Evolutionary conservation across 1,140 invertebrate genomes (phyloP), one percentile per base, ranked within the genome.

Genomic region (fruit fly (Drosophila melanogaster)): DNA sequence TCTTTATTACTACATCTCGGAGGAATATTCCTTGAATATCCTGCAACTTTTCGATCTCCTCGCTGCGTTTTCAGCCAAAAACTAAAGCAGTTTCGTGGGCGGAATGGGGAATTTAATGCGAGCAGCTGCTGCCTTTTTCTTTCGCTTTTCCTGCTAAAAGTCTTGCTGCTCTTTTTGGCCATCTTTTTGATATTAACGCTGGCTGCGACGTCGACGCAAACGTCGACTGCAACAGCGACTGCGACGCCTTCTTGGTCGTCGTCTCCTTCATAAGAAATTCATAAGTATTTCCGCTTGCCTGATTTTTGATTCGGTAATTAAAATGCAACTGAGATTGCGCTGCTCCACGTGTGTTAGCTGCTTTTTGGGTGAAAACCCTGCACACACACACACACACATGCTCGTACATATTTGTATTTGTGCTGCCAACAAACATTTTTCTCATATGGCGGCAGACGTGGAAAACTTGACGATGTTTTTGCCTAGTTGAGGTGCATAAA

Each of bases 251-350:
- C 79, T 83, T 80, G 55, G 57, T 38, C 54, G 55, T 59, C 47
- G 47, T 72, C 49, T 54, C 56, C 43, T 78, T 81, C 81, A 86
- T 86, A 87, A 86, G 81, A 86, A 86, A 86, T 86, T 86, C 81
- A 86, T 86, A 86, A 86, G 81, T 86, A 87, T 87, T 86, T 86
- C 83, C 83, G 81, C 83, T 81, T 86, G 70, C 81, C 65, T 86
- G 81, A 86, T 86, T 86, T 87, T 87, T 86, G 81, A 86, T 86
- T 86, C 83, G 83, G 83, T 86, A 86, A 86, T 86, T 86, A 86
- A 86, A 86, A 86, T 86, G 83, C 81, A 86, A 86, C 81, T 87
- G 81, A 87, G 83, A 86, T 86, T 87, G 73, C 65, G 62, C 77
- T 69, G 12, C 41, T 19, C 37, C 33, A 49, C 24, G 46, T 49